Evolutionary conservation across 2,113 vertebrate genomes (phyloP).

Genomic region (Dromas ardeola): DNA sequence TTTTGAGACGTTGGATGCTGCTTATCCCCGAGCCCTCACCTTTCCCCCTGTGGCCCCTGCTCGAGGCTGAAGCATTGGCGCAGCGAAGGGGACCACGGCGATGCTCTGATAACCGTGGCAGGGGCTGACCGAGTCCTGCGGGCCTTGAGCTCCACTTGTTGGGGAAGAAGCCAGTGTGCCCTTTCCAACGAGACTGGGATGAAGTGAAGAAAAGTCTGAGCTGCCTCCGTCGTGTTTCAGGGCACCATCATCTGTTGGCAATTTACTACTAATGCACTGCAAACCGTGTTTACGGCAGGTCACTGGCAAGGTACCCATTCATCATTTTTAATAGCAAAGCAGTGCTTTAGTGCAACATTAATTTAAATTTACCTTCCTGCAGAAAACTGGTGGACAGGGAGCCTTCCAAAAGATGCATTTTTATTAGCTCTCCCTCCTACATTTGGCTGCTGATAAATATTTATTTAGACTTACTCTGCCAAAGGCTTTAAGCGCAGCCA

Average conservation of each 20-base stretch:
- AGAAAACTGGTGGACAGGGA: not conserved
- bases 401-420: constrained; percentile 37
- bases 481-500: not conserved
- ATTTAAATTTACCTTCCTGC: constrained; percentile 35
- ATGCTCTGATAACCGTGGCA: not conserved
- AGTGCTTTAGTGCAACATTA: not conserved
- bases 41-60: not conserved
- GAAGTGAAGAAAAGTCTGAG: not conserved
- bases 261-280: not conserved
- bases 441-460: not conserved
- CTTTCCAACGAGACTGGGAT: not conserved
- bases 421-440: not conserved
- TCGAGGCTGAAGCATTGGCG: not conserved
- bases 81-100: rapidly evolving
- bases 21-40: not conserved
- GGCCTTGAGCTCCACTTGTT: not conserved
- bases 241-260: not conserved
- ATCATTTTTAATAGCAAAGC: not conserved
- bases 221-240: not conserved
- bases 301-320: not conserved
- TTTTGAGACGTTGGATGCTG: not conserved
- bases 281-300: not conserved
- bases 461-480: constrained; percentile 31
- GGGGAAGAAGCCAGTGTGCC: not conserved
- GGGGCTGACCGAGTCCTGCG: not conserved